Evolutionary conservation across 2,113 vertebrate species (phyloP).

Genomic region (Dryoscopus gambensis): DNA sequence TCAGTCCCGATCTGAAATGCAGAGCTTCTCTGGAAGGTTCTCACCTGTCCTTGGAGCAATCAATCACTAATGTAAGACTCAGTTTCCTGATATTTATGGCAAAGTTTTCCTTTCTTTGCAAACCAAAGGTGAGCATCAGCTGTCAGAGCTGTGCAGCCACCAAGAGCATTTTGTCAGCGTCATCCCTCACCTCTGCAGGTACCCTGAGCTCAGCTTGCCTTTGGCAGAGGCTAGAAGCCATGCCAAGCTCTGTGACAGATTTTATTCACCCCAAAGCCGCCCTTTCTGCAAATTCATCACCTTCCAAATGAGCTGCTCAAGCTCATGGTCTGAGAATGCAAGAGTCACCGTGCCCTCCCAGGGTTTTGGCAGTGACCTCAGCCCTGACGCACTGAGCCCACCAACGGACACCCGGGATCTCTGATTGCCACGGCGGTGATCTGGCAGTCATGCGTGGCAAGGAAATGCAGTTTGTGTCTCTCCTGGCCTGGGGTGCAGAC

Average conservation of each 20-base stretch:
- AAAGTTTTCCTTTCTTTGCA: not conserved
- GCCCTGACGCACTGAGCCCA: not conserved
- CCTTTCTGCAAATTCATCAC: not conserved
- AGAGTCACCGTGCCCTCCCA: not conserved
- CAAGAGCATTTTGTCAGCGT: fast-evolving
- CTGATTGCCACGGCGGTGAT: fast-evolving
- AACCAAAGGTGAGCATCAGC: not conserved
- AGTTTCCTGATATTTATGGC: not conserved
- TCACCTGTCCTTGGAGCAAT: not conserved
- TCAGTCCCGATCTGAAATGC: not conserved
- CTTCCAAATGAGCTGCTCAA: not conserved
- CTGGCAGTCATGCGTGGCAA: not conserved
- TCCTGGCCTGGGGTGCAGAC: fast-evolving
- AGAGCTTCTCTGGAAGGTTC: not conserved
- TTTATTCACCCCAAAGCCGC: not conserved
- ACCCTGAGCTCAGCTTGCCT: not conserved
- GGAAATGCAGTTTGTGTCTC: not conserved
- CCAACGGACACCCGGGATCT: fast-evolving
- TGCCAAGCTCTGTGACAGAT: not conserved
- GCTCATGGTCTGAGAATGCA: not conserved
- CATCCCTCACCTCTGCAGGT: fast-evolving
- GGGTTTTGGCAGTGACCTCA: not conserved
- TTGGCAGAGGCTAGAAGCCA: not conserved
- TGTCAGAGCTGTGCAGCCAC: not conserved
- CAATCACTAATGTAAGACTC: not conserved